Evolutionary conservation across 2,113 vertebrate species (phyloP), one percentile per base, ranked within the genome.

Genomic region (Amia ocellicauda): DNA sequence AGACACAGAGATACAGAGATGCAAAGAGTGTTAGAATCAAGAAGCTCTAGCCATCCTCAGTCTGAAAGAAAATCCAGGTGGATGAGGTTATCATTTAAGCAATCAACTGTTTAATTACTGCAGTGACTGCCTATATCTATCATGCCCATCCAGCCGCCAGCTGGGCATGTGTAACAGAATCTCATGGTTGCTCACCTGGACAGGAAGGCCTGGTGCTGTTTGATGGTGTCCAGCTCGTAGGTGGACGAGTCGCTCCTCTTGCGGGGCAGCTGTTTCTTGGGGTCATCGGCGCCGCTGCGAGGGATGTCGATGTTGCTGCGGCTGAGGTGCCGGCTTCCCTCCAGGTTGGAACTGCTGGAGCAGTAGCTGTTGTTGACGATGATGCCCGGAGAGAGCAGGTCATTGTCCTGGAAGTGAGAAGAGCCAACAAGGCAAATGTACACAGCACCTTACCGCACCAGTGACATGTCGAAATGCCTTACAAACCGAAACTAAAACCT

Each of bases 161-260:
- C 31, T 36, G 31, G n/a, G n/a, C n/a, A n/a, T n/a, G n/a, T n/a
- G n/a, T n/a, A n/a, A n/a, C n/a, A n/a, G n/a, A n/a, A n/a, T 73
- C 58, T 65, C 51, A 51, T 62, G 64, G 2, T 19, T 58, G 43
- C 68, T 74, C 77, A 98, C 95, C 95, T 97, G 75, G 95, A 90
- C 65, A 98, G 88, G 74, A 98, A 98, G 70, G 94, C 93, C 67
- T 97, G 95, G 74, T 98, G 95, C 58, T 97, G 94, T 68, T 92
- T 94, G 76, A 97, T 92, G 0, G 93, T 96, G 84, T 97, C 95
- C 71, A 93, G 40, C 66, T 97, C 95, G 0, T 95, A 96, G 28
- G 97, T 98, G 69, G 95, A 97, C 0, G 93, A 96, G 80, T 97
- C 95, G 0, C 95, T 98, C 70, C 93, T 90, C 78, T 98, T 98